phyloP scores from a whole-genome alignment of 2,797 vertebrate species.

The Phaenicophaeus curvirostris region DNA sequence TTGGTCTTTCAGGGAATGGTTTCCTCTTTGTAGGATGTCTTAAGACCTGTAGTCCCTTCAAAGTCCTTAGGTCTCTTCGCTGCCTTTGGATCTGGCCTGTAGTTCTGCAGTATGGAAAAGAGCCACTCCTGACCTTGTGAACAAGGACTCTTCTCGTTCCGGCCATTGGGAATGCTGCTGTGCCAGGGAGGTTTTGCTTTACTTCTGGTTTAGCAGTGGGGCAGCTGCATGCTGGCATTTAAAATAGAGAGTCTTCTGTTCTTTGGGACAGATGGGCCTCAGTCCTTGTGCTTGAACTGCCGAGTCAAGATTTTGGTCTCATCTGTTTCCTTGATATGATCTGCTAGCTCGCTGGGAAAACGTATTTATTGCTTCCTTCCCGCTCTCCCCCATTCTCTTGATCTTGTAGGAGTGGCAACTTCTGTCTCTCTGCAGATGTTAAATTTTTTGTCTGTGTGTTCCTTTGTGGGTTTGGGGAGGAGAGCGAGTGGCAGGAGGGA shows the following conservation, averaged over 20 bases:
- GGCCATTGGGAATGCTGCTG: accelerated
- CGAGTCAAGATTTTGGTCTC: background rate
- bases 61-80: background rate
- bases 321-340: background rate
- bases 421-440: background rate
- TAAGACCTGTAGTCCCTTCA: background rate
- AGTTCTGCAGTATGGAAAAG: background rate
- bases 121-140: accelerated
- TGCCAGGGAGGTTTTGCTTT: background rate
- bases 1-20: background rate
- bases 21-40: background rate
- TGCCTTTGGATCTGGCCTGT: background rate
- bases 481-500: background rate
- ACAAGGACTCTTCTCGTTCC: accelerated
- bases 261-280: background rate
- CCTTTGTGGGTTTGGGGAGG: background rate
- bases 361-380: background rate
- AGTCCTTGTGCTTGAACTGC: background rate
- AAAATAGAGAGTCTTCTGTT: background rate
- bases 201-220: background rate
- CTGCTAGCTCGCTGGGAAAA: background rate
- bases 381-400: background rate
- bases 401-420: background rate
- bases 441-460: background rate
- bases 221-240: background rate